phyloP scores from a whole-genome alignment of 2,888 invertebrate species.

The Latrodectus hesperus region DNA sequence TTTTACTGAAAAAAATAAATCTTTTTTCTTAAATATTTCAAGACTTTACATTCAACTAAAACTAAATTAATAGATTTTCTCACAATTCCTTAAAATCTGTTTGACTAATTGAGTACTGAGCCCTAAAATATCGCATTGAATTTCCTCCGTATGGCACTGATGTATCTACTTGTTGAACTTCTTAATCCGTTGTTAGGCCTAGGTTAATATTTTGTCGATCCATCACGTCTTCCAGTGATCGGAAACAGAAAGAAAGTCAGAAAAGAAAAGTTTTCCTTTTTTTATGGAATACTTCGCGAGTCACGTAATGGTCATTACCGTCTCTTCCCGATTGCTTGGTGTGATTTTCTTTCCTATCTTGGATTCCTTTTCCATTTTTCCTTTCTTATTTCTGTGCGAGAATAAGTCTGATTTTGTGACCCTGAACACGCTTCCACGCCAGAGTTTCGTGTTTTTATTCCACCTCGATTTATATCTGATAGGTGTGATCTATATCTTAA shows the following conservation, averaged over 20 bases:
- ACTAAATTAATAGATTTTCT: no score
- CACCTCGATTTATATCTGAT: conserved; percentile 37
- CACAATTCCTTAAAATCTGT: no score
- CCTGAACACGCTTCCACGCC: neutral
- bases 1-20: no score
- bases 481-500: conserved; percentile 44
- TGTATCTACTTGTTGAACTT: neutral
- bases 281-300: neutral
- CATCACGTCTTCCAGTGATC: neutral
- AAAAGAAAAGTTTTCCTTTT: neutral
- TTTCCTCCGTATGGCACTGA: no score
- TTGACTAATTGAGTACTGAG: no score
- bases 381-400: neutral
- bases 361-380: neutral
- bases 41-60: no score
- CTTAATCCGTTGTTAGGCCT: conserved; percentile 1
- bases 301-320: conserved; percentile 1
- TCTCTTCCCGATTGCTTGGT: neutral
- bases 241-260: neutral
- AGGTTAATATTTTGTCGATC: neutral
- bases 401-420: neutral
- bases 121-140: no score
- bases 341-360: neutral
- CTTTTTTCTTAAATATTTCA: no score
- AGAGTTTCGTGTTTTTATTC: neutral